Conservation (phyloP, 2,113 vertebrate species). For the Coryphaenoides rupestris region DNA sequence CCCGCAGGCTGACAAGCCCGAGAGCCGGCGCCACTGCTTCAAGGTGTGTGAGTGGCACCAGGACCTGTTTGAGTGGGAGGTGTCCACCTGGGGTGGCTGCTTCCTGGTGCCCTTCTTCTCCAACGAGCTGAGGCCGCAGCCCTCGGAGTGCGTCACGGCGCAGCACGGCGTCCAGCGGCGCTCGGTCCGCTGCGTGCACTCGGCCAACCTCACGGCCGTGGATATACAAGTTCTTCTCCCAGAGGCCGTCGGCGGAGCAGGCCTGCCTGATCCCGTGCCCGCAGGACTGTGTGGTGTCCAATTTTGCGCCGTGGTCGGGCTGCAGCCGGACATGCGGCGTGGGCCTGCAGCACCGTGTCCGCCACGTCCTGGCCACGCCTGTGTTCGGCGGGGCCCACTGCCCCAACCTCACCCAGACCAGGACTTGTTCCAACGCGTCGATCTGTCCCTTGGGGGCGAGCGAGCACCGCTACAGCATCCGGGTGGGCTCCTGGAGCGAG, state of each 20-base stretch:
- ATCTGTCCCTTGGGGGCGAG: conserved; percentile 78
- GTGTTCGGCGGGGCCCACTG: conserved; percentile 86
- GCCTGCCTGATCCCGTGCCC: conserved; percentile 94
- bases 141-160: conserved; percentile 79
- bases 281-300: conserved; percentile 85
- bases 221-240: conserved; percentile 88
- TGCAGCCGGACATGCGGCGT: conserved; percentile 77
- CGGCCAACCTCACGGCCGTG: conserved; percentile 78
- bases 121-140: conserved; percentile 56
- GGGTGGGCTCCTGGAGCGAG: conserved; percentile 83
- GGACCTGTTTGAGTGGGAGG: conserved; percentile 90
- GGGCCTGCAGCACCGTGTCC: conserved; percentile 79
- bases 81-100: conserved; percentile 84
- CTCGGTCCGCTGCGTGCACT: conserved; percentile 79
- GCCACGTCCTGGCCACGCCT: conserved; percentile 79
- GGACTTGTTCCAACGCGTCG: conserved; percentile 62
- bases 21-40: conserved; percentile 85
- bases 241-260: conserved; percentile 80
- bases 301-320: conserved; percentile 85
- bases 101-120: conserved; percentile 64
- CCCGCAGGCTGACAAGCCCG: conserved; percentile 75
- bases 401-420: conserved; percentile 83
- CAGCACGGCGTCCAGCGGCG: conserved; percentile 91
- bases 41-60: conserved; percentile 93
- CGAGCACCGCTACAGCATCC: conserved; percentile 84